Percentiles rank a stretch among this genome's conserved stretches.
phyloP scores from a whole-genome alignment of 2,113 vertebrate species.

The Phylloscopus trochilus region DNA sequence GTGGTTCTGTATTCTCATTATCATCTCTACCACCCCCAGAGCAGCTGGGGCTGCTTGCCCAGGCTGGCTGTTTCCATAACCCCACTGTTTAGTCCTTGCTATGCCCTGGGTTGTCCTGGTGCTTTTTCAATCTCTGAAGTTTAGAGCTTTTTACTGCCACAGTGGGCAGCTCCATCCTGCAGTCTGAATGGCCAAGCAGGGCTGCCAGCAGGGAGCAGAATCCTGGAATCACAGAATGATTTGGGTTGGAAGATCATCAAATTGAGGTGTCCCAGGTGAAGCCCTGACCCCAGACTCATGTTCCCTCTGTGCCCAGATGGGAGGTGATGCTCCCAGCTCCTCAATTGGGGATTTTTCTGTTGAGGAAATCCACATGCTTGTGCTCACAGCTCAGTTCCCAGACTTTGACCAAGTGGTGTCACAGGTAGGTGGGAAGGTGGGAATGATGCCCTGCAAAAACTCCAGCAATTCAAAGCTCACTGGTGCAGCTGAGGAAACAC shows the following conservation, averaged over 20 bases:
- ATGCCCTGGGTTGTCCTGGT: neutral
- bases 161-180: neutral
- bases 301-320: neutral
- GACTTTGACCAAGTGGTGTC: neutral
- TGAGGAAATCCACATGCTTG: neutral
- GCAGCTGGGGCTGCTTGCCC: neutral
- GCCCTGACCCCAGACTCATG: neutral
- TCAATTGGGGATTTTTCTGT: fast-evolving
- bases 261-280: neutral
- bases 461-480: neutral
- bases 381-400: neutral
- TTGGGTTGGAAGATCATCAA: neutral
- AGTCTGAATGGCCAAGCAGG: neutral
- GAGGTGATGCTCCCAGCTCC: neutral
- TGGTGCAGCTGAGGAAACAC: neutral
- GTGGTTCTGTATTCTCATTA: neutral
- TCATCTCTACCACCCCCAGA: neutral
- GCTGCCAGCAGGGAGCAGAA: neutral
- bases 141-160: fast-evolving
- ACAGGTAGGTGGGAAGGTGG: neutral
- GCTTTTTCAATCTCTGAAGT: neutral
- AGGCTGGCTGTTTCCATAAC: neutral
- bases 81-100: fast-evolving
- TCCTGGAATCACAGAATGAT: neutral
- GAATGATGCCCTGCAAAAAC: neutral